Base-by-base conservation (phyloP, 2,888 invertebrate genomes). In the Elmis aenea region DNA sequence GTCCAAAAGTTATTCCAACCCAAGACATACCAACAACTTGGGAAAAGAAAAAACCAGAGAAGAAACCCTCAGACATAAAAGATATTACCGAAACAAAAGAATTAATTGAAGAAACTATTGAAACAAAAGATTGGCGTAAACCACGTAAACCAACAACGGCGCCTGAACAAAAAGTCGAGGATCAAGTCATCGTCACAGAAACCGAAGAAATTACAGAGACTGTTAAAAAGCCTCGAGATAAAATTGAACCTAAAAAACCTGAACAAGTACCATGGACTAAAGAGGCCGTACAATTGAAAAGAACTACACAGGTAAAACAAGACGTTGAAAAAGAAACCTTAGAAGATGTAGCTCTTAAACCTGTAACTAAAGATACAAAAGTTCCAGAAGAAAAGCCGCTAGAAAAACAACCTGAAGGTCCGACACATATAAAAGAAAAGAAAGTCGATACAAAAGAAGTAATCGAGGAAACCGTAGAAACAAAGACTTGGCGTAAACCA, bases 181-280 rank as follows among this genome's bases (percentile, higher is more conserved):
- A 45, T 34, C 11, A 24, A n/a, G 9, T 13, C 9, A 13, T 16
- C 1, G 9, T 3, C 6, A 22, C 20, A n/a, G 9, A 11, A 23
- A 3, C 14, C 5, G 20, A 35, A 38, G 26, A 33, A 33, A 13
- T 42, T 47, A 28, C 48, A 46, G 54, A 58, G 21, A 57, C 67
- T 24, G 68, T 73, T 53, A 73, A 77, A 6, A 78, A 78, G 79
- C 84, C 77, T 2, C 74, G 83, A 53, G 79, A 85, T 48, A 70
- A 67, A 52, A 61, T 65, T 34, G 54, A 51, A 43, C 39, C 79
- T 14, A 79, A 77, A 48, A 70, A 67, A 52, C 61, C 65, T 34
- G 54, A 51, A 43, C 39, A 42, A 33, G 11, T 52, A 44, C 74
- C 76, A n/a, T 77, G 77, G 77, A 84, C 75, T 6, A 75, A 83